Evolutionary conservation across 2,113 vertebrate genomes (phyloP), one percentile per base, ranked within the genome.

Genomic region (Argyrosomus japonicus): DNA sequence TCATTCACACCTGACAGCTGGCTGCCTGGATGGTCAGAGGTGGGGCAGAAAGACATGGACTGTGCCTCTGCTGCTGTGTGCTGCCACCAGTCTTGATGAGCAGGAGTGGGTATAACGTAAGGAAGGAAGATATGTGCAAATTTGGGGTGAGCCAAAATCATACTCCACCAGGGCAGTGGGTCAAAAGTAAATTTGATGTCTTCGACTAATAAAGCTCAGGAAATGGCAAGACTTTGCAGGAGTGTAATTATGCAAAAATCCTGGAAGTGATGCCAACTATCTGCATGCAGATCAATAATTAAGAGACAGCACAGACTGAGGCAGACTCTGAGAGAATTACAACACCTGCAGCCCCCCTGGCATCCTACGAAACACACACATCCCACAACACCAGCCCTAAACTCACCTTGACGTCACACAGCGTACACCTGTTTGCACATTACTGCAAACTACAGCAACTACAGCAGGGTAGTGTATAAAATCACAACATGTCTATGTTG

Each of bases 1-100:
- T 92, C 92, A 93, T 92, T 93, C 87, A 91, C 93, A 92, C 90
- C 75, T 84, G 87, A 92, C 92, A 93, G 89, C 87, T 87, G 92
- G 61, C 77, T 77, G 87, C 78, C 50, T 58, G 43, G 64, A 56
- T 77, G 60, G 57, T 87, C 81, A 83, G 83, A 87, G 87, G 84
- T 79, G 79, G 48, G 71, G 83, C 73, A 61, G 79, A 81, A 29
- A 72, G 62, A 29, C 56, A 51, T 40, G 25, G 43, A 32, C 62
- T 77, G 79, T 68, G 64, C 18, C 18, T 48, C 76, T 48, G 58
- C 76, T 85, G 70, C 50, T 32, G 11, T 54, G 56, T 70, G 65
- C 48, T 61, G 77, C 57, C 48, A 60, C 36, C 51, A 72, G 40
- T 58, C 63, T 68, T 29, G 45, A 85, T 84, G 45, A 84, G 43